These are phyloP conservation scores for Eutolmus rufibarbis DNA, from an alignment of 2,888 invertebrate genomes.

Conservation along the genomic window DNA sequence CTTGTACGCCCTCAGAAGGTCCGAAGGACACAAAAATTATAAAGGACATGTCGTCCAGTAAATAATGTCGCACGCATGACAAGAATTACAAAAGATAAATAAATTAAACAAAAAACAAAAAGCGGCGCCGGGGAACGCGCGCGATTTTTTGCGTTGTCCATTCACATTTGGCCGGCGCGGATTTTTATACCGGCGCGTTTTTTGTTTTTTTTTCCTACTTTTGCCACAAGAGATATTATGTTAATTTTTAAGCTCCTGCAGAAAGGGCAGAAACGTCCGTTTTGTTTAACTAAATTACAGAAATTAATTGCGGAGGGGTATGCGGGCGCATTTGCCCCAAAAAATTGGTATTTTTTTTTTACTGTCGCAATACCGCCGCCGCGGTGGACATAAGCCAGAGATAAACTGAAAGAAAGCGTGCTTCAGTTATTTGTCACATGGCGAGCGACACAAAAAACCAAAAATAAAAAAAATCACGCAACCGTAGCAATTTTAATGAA, in stretches of 20 bases:
- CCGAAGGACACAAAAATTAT: constrained; percentile 39
- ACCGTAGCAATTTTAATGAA: constrained; percentile 36
- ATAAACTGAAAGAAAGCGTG: constrained; percentile 36
- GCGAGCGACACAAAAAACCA: not conserved
- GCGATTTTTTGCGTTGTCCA: constrained; percentile 21
- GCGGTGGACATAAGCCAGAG: constrained; percentile 11
- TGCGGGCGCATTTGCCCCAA: not conserved
- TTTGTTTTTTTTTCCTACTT: not conserved
- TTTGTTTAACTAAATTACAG: constrained; percentile 42
- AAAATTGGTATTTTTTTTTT: not conserved
- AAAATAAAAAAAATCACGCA: constrained; percentile 36
- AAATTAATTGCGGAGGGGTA: constrained; percentile 37
- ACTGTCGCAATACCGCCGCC: not conserved
- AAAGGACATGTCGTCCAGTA: constrained; percentile 46
- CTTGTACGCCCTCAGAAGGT: constrained; percentile 38
- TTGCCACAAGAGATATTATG: constrained; percentile 41
- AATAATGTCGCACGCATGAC: constrained; percentile 48
- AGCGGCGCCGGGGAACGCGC: not conserved
- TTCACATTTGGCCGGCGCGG: not conserved
- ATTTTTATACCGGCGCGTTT: not conserved
- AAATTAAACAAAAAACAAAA: constrained; percentile 44
- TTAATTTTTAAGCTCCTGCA: constrained; percentile 26
- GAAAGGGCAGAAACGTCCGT: constrained; percentile 28
- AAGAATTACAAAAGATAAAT: constrained; percentile 47
- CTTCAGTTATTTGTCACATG: constrained; percentile 33